Evolutionary conservation across 1,140 invertebrate genomes (phyloP).

Genomic region (Polyergus mexicanus): DNA sequence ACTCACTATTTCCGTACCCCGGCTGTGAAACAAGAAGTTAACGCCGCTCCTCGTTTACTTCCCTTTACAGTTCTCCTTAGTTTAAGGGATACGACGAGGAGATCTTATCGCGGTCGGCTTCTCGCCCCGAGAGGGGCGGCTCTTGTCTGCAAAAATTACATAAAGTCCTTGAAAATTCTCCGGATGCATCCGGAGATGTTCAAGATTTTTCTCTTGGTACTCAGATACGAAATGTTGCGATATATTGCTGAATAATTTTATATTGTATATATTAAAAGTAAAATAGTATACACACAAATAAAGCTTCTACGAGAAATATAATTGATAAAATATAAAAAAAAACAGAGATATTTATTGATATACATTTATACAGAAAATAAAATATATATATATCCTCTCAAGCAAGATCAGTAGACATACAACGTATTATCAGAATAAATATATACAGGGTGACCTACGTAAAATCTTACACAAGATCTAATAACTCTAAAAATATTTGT

Average conservation of each 20-base stretch:
- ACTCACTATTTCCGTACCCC: constrained; percentile 66
- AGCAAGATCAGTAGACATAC: background rate
- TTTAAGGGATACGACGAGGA: constrained; percentile 41
- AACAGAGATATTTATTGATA: background rate
- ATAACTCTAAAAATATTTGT: no score
- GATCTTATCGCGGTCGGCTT: constrained; percentile 46
- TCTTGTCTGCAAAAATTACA: constrained; percentile 22
- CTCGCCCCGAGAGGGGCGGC: background rate
- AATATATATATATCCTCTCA: constrained; percentile 12
- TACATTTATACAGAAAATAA: background rate
- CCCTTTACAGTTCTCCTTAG: constrained; percentile 69
- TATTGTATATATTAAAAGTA: background rate
- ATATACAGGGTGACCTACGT: background rate
- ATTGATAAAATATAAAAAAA: background rate
- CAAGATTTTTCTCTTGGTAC: background rate
- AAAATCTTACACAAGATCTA: no score
- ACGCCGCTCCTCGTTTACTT: constrained; percentile 68
- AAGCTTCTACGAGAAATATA: background rate
- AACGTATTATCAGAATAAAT: background rate
- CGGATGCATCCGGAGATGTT: background rate
- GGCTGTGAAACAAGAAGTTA: constrained; percentile 68
- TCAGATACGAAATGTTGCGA: background rate
- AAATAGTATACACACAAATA: background rate
- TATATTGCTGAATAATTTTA: background rate
- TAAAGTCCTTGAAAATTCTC: background rate